Evolutionary conservation across 1,140 invertebrate species (phyloP).

Genomic region (Zaprionus ghesquierei): DNA sequence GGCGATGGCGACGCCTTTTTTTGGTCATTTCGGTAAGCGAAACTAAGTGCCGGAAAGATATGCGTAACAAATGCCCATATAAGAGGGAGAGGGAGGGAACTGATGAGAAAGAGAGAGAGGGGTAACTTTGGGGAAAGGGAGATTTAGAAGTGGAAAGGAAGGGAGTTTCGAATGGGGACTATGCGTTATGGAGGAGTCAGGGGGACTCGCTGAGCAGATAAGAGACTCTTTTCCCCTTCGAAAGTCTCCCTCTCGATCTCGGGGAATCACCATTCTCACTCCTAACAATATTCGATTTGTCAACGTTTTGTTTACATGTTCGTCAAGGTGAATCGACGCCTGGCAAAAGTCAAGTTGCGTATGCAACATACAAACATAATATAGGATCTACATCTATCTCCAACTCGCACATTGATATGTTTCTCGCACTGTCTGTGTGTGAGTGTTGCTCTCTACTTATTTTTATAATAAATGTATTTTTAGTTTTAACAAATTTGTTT

Average conservation of each 20-base stretch:
- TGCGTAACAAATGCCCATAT: slow-evolving; percentile 59
- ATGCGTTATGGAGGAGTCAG: no score
- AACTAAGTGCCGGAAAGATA: slow-evolving; percentile 78
- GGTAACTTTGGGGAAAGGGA: not conserved
- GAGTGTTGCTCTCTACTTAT: slow-evolving; percentile 37
- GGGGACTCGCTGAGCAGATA: no score
- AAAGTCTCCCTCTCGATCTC: no score
- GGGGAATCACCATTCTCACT: not conserved
- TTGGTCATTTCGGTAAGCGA: slow-evolving; percentile 46
- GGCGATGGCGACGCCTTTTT: slow-evolving; percentile 43
- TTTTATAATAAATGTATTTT: slow-evolving; percentile 49
- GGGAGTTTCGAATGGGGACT: not conserved
- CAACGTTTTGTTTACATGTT: slow-evolving; percentile 49
- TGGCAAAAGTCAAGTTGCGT: slow-evolving; percentile 33
- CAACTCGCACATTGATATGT: not conserved
- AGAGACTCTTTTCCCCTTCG: no score
- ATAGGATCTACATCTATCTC: not conserved
- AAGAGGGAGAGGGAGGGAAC: slow-evolving; percentile 49
- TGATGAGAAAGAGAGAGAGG: not conserved
- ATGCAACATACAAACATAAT: slow-evolving; percentile 39
- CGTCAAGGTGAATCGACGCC: slow-evolving; percentile 26
- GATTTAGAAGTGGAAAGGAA: not conserved
- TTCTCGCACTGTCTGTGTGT: slow-evolving; percentile 1
- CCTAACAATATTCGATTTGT: slow-evolving; percentile 37
- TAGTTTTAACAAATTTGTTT: slow-evolving; percentile 49